These are phyloP conservation scores for Ciconia stormi DNA, from an alignment of 2,113 vertebrate species.

Conservation along the genomic window DNA sequence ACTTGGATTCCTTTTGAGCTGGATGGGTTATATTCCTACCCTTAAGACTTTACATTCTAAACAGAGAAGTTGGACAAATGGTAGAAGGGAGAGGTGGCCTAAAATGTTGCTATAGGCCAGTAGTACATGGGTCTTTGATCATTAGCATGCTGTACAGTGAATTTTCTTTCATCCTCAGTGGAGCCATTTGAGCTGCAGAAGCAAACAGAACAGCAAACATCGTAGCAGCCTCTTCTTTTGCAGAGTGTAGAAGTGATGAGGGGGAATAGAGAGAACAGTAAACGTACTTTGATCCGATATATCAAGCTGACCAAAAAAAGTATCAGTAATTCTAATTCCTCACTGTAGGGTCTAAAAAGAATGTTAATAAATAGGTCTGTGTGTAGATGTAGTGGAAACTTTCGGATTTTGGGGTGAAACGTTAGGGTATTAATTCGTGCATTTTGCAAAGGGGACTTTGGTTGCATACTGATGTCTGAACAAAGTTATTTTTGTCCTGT, in stretches of 20 bases:
- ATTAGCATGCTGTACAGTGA: neutral
- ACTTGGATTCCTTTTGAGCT: neutral
- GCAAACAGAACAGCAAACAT: neutral
- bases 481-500: slow-evolving; percentile 53
- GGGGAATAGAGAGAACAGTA: neutral
- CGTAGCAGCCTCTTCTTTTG: neutral
- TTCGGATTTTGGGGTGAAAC: neutral
- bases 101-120: neutral
- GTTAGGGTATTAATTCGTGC: neutral
- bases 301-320: slow-evolving; percentile 8
- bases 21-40: neutral
- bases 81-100: neutral
- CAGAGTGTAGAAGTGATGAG: neutral
- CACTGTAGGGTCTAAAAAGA: neutral
- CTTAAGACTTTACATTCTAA: neutral
- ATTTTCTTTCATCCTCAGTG: neutral
- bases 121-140: neutral
- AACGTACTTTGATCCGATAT: neutral
- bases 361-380: neutral
- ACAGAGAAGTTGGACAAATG: neutral
- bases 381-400: neutral
- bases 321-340: neutral
- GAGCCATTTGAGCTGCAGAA: neutral
- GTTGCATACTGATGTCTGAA: slow-evolving; percentile 46
- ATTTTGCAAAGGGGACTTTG: slow-evolving; percentile 4